Percentiles rank a stretch among this genome's conserved stretches.
Conservation (phyloP, 2,888 invertebrate species). For the Ethmia dodecea region DNA sequence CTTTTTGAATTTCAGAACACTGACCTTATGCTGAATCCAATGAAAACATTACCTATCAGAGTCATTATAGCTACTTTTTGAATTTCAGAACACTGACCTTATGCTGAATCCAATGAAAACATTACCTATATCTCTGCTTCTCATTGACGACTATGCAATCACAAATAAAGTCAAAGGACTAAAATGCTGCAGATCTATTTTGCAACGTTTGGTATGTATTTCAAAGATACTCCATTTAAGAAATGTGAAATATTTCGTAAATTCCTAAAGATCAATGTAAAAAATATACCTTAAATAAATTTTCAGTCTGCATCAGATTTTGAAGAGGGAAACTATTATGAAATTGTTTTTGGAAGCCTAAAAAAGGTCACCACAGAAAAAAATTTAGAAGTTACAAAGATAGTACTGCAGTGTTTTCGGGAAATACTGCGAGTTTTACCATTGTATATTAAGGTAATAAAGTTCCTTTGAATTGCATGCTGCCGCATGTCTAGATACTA, state of each 20-base stretch:
- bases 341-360: slow-evolving; percentile 50
- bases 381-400: slow-evolving; percentile 41
- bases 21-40: background rate
- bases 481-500: background rate
- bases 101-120: slow-evolving; percentile 36
- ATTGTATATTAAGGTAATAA: slow-evolving; percentile 37
- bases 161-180: slow-evolving; percentile 53
- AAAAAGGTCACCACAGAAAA: slow-evolving; percentile 41
- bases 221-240: background rate
- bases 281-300: background rate
- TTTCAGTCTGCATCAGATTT: slow-evolving; percentile 36
- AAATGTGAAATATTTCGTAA: background rate
- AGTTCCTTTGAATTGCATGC: background rate
- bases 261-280: background rate
- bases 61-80: background rate
- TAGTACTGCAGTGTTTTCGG: slow-evolving; percentile 38
- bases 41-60: background rate
- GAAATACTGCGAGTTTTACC: slow-evolving; percentile 41
- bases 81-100: slow-evolving; percentile 45
- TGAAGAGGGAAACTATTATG: slow-evolving; percentile 56
- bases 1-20: background rate
- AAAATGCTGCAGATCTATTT: slow-evolving; percentile 36
- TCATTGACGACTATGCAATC: slow-evolving; percentile 51
- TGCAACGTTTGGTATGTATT: slow-evolving; percentile 47
- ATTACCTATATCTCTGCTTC: slow-evolving; percentile 45